These are phyloP conservation scores for Channa striata DNA, from an alignment of 2,797 vertebrate species.

Conservation along the genomic window DNA sequence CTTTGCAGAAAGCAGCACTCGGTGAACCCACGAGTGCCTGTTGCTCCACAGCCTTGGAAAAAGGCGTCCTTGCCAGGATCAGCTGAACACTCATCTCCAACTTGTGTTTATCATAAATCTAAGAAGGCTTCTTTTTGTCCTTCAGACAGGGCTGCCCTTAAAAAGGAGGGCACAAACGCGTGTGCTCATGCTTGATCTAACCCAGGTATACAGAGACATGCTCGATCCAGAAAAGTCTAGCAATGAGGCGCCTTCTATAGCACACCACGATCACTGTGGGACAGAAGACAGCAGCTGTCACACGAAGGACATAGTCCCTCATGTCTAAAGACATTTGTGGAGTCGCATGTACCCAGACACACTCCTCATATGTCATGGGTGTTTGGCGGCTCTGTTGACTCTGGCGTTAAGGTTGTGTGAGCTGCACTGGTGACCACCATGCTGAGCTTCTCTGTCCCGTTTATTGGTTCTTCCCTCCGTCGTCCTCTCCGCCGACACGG, in stretches of 20 bases:
- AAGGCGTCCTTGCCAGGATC: slow-evolving; percentile 4
- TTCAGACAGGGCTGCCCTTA: slow-evolving; percentile 5
- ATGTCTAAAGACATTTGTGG: slow-evolving; percentile 22
- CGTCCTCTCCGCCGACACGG: slow-evolving; percentile 58
- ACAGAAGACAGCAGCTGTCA: slow-evolving; percentile 56
- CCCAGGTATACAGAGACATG: neutral
- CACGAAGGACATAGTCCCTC: slow-evolving; percentile 20
- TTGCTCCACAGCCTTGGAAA: slow-evolving; percentile 17
- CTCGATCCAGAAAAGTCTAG: slow-evolving; percentile 18
- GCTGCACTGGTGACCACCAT: slow-evolving; percentile 64
- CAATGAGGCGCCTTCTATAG: slow-evolving; percentile 1
- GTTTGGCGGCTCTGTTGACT: slow-evolving; percentile 50
- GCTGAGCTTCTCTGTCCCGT: slow-evolving; percentile 75
- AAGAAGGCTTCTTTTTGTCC: slow-evolving; percentile 18
- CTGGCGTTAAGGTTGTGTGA: slow-evolving; percentile 10
- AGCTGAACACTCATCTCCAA: neutral
- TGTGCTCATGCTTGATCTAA: slow-evolving; percentile 3
- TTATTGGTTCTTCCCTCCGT: slow-evolving; percentile 67
- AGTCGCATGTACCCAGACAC: neutral
- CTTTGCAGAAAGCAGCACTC: slow-evolving; percentile 6
- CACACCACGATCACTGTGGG: slow-evolving; percentile 14
- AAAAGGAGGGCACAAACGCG: neutral
- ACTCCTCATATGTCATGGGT: slow-evolving; percentile 70
- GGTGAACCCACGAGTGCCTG: slow-evolving; percentile 1
- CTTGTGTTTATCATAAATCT: slow-evolving; percentile 35